Percentiles rank a stretch among this genome's conserved stretches.
Evolutionary conservation across 2,888 invertebrate species (phyloP).

Genomic region (Drosophila eohydei): DNA sequence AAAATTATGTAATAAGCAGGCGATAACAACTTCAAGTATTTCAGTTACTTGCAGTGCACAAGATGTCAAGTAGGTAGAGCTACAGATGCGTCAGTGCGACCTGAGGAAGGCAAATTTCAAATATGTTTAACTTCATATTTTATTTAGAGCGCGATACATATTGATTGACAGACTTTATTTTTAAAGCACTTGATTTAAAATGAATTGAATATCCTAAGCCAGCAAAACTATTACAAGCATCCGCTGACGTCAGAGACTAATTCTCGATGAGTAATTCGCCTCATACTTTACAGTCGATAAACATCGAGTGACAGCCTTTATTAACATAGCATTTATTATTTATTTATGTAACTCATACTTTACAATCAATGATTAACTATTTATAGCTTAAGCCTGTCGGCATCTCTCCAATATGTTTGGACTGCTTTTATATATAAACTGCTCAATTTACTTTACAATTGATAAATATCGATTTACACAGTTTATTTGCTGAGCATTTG

Average conservation of each 20-base stretch:
- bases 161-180: neutral
- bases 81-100: too few species aligned
- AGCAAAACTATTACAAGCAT: neutral
- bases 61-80: neutral
- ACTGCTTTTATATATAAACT: neutral
- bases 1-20: neutral
- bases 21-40: neutral
- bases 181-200: neutral
- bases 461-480: neutral
- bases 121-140: neutral
- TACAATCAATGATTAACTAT: neutral
- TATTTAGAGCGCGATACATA: neutral
- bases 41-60: neutral
- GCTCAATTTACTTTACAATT: neutral
- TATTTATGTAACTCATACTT: neutral
- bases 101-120: neutral
- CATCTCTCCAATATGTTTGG: neutral
- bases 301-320: neutral
- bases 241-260: neutral
- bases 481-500: neutral
- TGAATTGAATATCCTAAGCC: neutral
- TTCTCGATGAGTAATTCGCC: neutral
- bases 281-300: neutral
- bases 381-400: neutral
- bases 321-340: neutral